These are phyloP conservation scores for Barbus barbus DNA, from an alignment of 2,113 vertebrate species.

Conservation along the genomic window DNA sequence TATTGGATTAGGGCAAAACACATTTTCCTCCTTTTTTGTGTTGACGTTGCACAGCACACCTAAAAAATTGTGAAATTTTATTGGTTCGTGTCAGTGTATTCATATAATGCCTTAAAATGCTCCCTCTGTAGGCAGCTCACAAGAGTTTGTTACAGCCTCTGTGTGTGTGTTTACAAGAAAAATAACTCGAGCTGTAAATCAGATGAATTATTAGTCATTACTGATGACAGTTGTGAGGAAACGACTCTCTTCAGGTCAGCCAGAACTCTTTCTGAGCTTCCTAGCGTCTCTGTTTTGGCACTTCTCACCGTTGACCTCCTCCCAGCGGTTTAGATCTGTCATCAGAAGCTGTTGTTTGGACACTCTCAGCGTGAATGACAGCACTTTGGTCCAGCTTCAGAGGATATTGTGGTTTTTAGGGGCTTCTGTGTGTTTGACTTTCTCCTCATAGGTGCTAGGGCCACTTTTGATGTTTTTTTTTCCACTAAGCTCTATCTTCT, in stretches of 20 bases:
- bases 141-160: not conserved
- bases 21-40: not conserved
- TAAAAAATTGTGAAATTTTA: not conserved
- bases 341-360: conserved; percentile 14
- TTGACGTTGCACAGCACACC: not conserved
- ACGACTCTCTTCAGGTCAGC: not conserved
- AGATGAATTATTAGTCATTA: not conserved
- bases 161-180: not conserved
- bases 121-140: not conserved
- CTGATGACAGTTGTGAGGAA: not conserved
- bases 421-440: conserved; percentile 28
- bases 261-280: not conserved
- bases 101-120: not conserved
- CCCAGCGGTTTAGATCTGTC: not conserved
- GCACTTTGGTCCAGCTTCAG: not conserved
- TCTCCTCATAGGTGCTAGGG: conserved; percentile 11
- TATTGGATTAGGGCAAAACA: not conserved
- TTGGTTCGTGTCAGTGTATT: not conserved
- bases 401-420: conserved; percentile 43
- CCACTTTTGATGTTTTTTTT: conserved; percentile 43
- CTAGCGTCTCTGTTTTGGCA: not conserved
- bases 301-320: not conserved
- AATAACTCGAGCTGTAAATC: not conserved
- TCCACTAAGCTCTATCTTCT: conserved; percentile 30
- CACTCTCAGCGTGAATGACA: conserved; percentile 18